A percentile compares a stretch with the other conserved stretches of the same genome.
These are phyloP conservation scores for Thalassophryne amazonica DNA, from an alignment of 2,797 vertebrate species.

Conservation along the genomic window DNA sequence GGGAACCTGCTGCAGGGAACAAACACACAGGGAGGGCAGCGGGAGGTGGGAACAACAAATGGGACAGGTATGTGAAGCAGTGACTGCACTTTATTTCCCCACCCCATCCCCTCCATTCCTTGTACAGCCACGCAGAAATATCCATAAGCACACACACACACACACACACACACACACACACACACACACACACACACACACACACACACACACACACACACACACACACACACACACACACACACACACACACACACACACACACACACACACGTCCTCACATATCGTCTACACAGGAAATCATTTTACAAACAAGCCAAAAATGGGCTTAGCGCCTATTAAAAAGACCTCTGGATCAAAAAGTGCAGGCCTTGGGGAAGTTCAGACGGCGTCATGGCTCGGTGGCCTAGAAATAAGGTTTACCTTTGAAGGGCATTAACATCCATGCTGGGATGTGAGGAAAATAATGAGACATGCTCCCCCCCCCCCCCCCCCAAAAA, in stretches of 20 bases:
- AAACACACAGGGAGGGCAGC: slow-evolving; percentile 5
- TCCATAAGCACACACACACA: slow-evolving; percentile 15
- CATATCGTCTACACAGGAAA: slow-evolving; percentile 12
- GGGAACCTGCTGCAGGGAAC: slow-evolving; percentile 81
- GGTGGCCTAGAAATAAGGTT: slow-evolving; percentile 52
- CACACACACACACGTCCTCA: neutral
- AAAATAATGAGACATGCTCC: slow-evolving; percentile 4
- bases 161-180: slow-evolving; percentile 19
- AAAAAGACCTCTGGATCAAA: slow-evolving; percentile 65
- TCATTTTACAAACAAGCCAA: slow-evolving; percentile 56
- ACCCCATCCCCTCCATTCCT: neutral
- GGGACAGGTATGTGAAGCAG: slow-evolving; percentile 27
- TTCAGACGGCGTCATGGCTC: slow-evolving; percentile 33
- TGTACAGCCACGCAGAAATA: neutral
- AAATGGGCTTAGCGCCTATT: slow-evolving; percentile 47
- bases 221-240: neutral
- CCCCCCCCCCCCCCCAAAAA: too few species aligned
- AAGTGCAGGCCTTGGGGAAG: slow-evolving; percentile 45
- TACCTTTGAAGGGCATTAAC: slow-evolving; percentile 55
- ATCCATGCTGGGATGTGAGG: slow-evolving; percentile 35
- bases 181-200: slow-evolving; percentile 5
- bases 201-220: neutral
- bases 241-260: neutral
- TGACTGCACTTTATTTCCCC: slow-evolving; percentile 1
- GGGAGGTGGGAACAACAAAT: slow-evolving; percentile 13